Base-by-base conservation (phyloP, 2,113 vertebrate species). In the Neotoma lepida region DNA sequence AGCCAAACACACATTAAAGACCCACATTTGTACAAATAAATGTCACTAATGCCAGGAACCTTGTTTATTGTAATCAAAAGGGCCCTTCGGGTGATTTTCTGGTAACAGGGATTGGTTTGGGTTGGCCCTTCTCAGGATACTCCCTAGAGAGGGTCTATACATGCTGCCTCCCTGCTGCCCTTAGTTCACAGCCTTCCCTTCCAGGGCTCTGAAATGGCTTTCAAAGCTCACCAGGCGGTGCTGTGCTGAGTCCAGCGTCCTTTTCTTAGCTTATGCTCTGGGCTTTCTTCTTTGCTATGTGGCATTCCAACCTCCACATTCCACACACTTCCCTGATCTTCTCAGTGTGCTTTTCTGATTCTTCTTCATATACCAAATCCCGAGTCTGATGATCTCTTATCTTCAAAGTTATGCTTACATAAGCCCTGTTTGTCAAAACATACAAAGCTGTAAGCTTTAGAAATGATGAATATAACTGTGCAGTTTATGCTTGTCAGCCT, bases 1-100 rank as follows among this genome's bases (percentile, higher is more conserved):
- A 94, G 93, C 64, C 78, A 94, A 96, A 73, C 71, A 26, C 44
- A 94, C 8, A 30, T 54, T 56, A 68, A 70, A 90, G 71, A 94
- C 78, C n/a, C 84, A 95, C 56, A 68, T 63, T 24, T 66, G 9
- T n/a, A 44, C 63, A 86, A 41, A 26, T 14, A 76, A 14, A 14
- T 77, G 68, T 35, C 54, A 13, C 76, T 88, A 58, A 61, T 58
- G 30, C 54, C 33, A 61, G 70, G 88, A 66, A 49, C 33, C 26
- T 63, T 46, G 28, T 46, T 94, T 24, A 17, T 17, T 54, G 4
- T 64, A 78, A 82, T 71, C 70, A 90, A 76, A 92, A 68, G 28
- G 64, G 51, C 51, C 13, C 33, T 46, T 61, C 1, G 3, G 82
- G 35, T 74, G 66, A 89, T 61, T 82, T 90, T 77, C 93, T 85